Evolutionary conservation across 2,888 invertebrate genomes (phyloP).

Genomic region (Miltochrista miniata): DNA sequence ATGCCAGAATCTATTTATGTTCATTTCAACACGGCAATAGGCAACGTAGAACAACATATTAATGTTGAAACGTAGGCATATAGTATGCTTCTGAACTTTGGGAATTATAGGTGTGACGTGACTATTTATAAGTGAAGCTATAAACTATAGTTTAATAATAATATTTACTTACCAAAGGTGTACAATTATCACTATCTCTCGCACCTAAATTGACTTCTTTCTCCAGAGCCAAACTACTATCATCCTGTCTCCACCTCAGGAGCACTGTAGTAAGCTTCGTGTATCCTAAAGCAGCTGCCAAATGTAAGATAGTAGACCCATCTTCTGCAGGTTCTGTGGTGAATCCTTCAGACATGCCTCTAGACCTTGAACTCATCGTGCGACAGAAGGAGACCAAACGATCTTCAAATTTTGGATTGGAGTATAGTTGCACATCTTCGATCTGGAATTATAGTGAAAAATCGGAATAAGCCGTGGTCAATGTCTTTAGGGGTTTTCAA

Average conservation of each 20-base stretch:
- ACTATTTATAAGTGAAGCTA: too few species aligned
- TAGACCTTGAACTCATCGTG: conserved; percentile 84
- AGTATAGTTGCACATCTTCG: conserved; percentile 85
- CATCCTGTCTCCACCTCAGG: conserved; percentile 94
- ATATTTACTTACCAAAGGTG: conserved; percentile 89
- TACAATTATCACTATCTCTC: conserved; percentile 94
- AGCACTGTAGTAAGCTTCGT: conserved; percentile 92
- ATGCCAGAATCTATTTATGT: too few species aligned
- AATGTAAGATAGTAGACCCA: conserved; percentile 90
- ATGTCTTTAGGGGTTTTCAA: too few species aligned
- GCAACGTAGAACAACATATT: too few species aligned
- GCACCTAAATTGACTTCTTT: conserved; percentile 96
- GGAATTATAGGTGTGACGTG: too few species aligned
- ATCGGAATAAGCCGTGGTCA: not conserved
- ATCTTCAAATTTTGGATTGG: conserved; percentile 92
- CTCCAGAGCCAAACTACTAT: conserved; percentile 92
- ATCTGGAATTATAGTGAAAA: conserved; percentile 63
- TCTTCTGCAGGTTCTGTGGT: conserved; percentile 76
- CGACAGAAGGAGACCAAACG: conserved; percentile 93
- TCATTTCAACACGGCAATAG: too few species aligned
- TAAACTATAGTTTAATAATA: not conserved
- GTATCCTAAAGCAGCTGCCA: conserved; percentile 96
- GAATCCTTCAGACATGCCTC: conserved; percentile 82
- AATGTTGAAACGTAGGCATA: too few species aligned
- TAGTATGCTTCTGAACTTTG: too few species aligned